phyloP scores from a whole-genome alignment of 37 sponge, comb jelly and placozoan genomes.

The Cladorhizidae sp. region DNA sequence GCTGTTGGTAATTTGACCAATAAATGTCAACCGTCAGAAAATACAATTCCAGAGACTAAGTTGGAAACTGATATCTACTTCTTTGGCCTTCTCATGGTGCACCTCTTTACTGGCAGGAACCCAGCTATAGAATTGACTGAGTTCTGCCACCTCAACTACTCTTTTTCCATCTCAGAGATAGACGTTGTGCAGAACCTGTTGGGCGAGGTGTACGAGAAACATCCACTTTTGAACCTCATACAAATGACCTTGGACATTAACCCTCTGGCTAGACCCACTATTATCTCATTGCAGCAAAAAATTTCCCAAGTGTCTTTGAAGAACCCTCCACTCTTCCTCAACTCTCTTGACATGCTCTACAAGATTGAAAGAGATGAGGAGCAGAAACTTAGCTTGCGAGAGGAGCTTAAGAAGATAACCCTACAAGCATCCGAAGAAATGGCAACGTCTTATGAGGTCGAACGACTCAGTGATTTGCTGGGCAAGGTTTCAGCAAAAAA shows the following conservation, averaged over 20 bases:
- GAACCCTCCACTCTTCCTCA: background rate
- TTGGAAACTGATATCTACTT: constrained; percentile 32
- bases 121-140: background rate
- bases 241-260: background rate
- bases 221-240: constrained; percentile 13
- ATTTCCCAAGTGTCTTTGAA: background rate
- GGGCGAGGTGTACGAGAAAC: background rate
- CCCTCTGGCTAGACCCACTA: background rate
- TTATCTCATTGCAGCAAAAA: background rate
- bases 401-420: background rate
- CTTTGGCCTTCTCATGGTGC: constrained; percentile 38
- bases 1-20: no score
- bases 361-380: background rate
- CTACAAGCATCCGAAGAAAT: background rate
- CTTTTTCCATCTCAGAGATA: background rate
- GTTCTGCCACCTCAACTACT: background rate
- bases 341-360: constrained; percentile 17
- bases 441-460: background rate
- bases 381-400: background rate
- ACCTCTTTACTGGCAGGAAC: constrained; percentile 19
- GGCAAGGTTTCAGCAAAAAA: constrained; percentile 25
- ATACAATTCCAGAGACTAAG: background rate
- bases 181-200: background rate
- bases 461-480: background rate
- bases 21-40: background rate